Evolutionary conservation across 2,888 invertebrate species (phyloP), one percentile per base, ranked within the genome.

Genomic region (Sarcophaga subvicina): DNA sequence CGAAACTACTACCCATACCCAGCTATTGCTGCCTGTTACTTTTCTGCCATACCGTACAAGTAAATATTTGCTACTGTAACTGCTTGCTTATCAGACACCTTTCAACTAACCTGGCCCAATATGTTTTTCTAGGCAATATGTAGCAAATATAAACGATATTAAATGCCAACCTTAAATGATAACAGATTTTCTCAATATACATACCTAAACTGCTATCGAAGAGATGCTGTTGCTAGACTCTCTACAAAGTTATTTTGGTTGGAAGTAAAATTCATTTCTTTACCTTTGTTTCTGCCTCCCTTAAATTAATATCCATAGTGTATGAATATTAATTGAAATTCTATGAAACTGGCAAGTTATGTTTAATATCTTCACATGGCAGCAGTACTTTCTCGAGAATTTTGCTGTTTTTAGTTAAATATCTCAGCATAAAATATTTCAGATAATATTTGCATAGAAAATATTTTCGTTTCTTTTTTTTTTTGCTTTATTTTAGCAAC

Each of bases 241-340:
- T 60, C 27, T 37, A 37, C 37, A 10, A 60, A 62, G 62, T 12
- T 17, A 47, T 72, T 60, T n/a, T 10, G 8, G 37, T 8, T 60
- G 60, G 20, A 66, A 63, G 62, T 63, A 69, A 60, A 70, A 75
- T 71, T 37, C 37, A 37, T 82, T 22, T 22, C 12, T 80, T 77
- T 72, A 77, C 80, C 54, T 80, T 17, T 63, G n/a, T 37, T 2
- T 25, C 2, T 2, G 10, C 10, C 37, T 2, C 10, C 10, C 37
- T 72, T 72, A 83, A 86, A 83, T 86, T 77, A 86, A 83, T 83
- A 73, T 37, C 37, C 37, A 37, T 37, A 10, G 37, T 10, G 37
- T 83, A 37, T 83, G 77, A 86, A 83, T 86, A 83, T 81, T 87
- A 84, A 84, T 87, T 87, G 81, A 78, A 81, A 79, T 84, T 84